Conservation (phyloP, 23 tunicate species). For the Clavelina lepadiformis region DNA sequence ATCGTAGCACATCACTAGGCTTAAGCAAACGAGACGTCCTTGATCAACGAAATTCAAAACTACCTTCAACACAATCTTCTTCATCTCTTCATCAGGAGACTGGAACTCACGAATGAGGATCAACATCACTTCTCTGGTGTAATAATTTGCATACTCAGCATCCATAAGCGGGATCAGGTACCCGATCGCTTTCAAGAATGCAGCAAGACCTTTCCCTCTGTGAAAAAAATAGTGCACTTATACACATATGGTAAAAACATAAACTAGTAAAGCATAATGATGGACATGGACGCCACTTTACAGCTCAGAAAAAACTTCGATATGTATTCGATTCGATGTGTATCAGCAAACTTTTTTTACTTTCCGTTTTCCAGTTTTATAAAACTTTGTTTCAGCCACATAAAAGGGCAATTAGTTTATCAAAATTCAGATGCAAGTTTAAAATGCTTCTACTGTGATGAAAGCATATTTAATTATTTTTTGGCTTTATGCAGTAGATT, state of each 20-base stretch:
- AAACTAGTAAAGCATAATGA: too few relatives aligned
- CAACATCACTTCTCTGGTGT: conserved; percentile 99
- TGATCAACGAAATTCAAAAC: background rate
- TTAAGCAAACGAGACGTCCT: background rate
- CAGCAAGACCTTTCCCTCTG: conserved; percentile 97
- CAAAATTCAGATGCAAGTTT: too few relatives aligned
- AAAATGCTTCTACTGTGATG: too few relatives aligned
- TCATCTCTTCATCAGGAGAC: conserved; percentile 99
- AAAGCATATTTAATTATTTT: too few relatives aligned
- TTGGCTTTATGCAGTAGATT: too few relatives aligned
- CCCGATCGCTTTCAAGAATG: conserved; percentile 97
- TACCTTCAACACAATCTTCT: conserved; percentile 95
- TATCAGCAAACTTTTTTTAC: too few relatives aligned
- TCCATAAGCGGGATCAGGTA: conserved; percentile 98
- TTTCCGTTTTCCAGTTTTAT: too few relatives aligned
- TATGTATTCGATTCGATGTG: background rate
- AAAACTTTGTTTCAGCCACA: too few relatives aligned
- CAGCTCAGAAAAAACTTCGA: background rate
- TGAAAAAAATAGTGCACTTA: too few relatives aligned
- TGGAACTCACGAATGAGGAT: conserved; percentile 98
- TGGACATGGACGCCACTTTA: too few relatives aligned
- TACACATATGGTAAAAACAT: too few relatives aligned
- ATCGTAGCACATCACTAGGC: background rate
- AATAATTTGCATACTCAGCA: conserved; percentile 99
- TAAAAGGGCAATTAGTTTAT: too few relatives aligned